phyloP scores from a whole-genome alignment of 2,113 vertebrate genomes.

The Alexandromys fortis region DNA sequence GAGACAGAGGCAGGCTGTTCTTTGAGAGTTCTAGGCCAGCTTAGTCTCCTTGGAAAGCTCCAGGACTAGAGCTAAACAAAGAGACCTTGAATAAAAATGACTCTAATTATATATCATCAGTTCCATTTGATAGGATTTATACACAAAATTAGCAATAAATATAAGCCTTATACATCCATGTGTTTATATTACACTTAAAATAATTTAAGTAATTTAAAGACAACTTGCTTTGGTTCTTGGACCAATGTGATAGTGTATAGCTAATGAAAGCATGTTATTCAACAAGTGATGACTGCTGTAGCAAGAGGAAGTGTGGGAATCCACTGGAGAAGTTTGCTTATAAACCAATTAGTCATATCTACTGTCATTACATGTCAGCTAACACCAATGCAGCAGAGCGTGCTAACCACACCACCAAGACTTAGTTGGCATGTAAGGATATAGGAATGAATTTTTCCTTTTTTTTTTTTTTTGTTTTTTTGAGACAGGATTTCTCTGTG shows the following conservation, averaged over 20 bases:
- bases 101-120: not conserved
- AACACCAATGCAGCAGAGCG: not conserved
- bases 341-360: not conserved
- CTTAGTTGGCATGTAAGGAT: not conserved
- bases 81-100: not conserved
- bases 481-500: no score
- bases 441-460: not conserved
- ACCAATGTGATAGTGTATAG: not conserved
- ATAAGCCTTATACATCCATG: not conserved
- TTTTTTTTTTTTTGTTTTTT: not conserved
- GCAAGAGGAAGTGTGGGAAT: not conserved
- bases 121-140: not conserved
- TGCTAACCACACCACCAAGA: not conserved
- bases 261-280: not conserved
- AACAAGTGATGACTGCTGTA: not conserved
- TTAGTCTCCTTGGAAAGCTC: not conserved
- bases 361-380: not conserved
- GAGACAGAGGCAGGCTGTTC: not conserved
- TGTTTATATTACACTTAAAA: not conserved
- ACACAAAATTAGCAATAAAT: not conserved
- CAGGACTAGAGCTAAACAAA: not conserved
- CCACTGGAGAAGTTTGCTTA: not conserved
- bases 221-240: not conserved
- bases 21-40: not conserved
- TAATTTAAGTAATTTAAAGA: not conserved